Percentiles rank a stretch among this genome's conserved stretches.
These are phyloP conservation scores for Corythucha ciliata DNA, from an alignment of 2,888 invertebrate genomes.

Conservation along the genomic window DNA sequence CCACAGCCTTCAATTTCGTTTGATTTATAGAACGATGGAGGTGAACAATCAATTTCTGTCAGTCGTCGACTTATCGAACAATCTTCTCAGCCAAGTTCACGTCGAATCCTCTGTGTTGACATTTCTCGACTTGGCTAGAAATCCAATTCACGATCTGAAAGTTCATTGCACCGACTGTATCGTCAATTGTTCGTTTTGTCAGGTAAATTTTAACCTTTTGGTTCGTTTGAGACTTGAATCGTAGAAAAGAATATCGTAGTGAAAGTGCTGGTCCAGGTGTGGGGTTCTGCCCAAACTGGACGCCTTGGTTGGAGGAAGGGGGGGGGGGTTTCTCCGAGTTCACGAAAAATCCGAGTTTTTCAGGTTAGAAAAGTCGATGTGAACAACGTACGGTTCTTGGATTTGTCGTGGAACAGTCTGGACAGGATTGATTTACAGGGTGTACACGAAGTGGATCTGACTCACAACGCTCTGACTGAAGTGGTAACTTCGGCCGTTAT, in stretches of 20 bases:
- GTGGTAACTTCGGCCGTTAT: neutral
- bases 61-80: too few species aligned
- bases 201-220: slow-evolving; percentile 8
- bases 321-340: too few species aligned
- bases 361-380: slow-evolving; percentile 16
- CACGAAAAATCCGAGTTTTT: neutral
- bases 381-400: slow-evolving; percentile 13
- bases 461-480: slow-evolving; percentile 12
- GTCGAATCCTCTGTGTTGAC: slow-evolving; percentile 6
- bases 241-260: neutral
- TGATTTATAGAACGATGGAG: too few species aligned
- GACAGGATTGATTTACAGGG: slow-evolving; percentile 12
- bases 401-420: slow-evolving; percentile 12
- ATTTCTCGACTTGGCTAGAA: slow-evolving; percentile 8
- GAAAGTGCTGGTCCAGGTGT: neutral
- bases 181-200: slow-evolving; percentile 14
- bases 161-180: slow-evolving; percentile 16
- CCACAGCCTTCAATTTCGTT: too few species aligned
- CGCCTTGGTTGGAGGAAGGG: too few species aligned
- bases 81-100: slow-evolving; percentile 8
- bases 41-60: too few species aligned
- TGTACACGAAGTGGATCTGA: slow-evolving; percentile 12
- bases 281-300: too few species aligned
- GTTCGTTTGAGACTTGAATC: neutral
- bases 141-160: slow-evolving; percentile 13